Conservation (phyloP, 2,113 vertebrate genomes). For the Stigmatopora nigra region DNA sequence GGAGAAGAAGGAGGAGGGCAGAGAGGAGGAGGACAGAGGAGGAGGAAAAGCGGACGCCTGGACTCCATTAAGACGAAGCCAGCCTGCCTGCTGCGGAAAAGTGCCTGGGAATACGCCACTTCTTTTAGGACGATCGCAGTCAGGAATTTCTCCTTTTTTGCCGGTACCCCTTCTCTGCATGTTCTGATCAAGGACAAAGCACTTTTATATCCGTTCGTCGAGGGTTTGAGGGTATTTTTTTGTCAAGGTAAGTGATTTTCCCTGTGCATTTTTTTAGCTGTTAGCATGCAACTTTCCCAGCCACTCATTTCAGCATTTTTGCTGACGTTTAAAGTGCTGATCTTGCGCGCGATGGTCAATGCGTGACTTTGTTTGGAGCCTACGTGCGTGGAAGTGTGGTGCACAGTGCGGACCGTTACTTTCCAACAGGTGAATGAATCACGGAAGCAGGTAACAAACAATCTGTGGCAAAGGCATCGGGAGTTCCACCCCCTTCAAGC, state of each 20-base stretch:
- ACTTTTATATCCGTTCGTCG: conserved; percentile 34
- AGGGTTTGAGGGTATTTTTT: conserved; percentile 45
- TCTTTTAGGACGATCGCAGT: conserved; percentile 36
- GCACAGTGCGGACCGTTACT: not conserved
- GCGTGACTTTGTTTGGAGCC: not conserved
- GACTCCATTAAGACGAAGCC: conserved; percentile 73
- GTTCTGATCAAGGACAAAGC: conserved; percentile 41
- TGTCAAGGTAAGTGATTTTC: conserved; percentile 65
- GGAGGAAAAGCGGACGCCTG: conserved; percentile 54
- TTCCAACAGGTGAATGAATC: conserved; percentile 9
- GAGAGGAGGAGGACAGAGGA: conserved; percentile 38
- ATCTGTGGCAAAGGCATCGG: not conserved
- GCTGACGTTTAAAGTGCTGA: not conserved
- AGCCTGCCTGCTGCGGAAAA: conserved; percentile 46
- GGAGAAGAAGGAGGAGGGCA: conserved; percentile 40
- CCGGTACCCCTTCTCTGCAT: conserved; percentile 17
- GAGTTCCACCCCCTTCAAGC: not conserved
- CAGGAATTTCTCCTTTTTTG: conserved; percentile 44
- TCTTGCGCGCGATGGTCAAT: not conserved
- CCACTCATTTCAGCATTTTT: not conserved
- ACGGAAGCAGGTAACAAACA: conserved; percentile 5
- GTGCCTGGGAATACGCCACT: conserved; percentile 68
- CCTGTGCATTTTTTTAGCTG: not conserved
- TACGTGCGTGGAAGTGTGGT: not conserved
- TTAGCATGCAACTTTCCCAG: conserved; percentile 1